Percentiles rank a stretch among this genome's conserved stretches.
These are phyloP conservation scores for Potamarius usumacintae DNA, from an alignment of 2,113 vertebrate species.

Conservation along the genomic window DNA sequence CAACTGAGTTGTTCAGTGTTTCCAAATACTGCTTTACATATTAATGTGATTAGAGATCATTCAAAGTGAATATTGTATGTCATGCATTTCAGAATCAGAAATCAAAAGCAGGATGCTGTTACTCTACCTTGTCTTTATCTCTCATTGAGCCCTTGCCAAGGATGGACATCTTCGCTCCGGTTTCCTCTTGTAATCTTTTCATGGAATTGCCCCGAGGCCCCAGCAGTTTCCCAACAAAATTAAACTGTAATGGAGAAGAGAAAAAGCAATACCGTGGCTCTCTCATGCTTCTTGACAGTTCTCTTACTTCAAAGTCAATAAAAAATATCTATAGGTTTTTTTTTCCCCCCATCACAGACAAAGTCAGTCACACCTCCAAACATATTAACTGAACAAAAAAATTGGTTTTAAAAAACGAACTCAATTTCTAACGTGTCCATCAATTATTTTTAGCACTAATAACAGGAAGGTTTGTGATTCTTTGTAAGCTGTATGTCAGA, in stretches of 20 bases:
- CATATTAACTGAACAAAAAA: not conserved
- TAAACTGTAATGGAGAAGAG: slow-evolving; percentile 82
- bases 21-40: not conserved
- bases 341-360: slow-evolving; percentile 18
- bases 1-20: not conserved
- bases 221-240: slow-evolving; percentile 98
- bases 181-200: slow-evolving; percentile 98
- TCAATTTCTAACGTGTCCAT: not conserved
- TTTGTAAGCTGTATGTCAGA: not conserved
- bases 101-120: slow-evolving; percentile 8
- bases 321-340: slow-evolving; percentile 30
- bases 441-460: not conserved
- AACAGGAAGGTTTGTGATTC: not conserved
- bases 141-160: slow-evolving; percentile 98
- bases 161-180: slow-evolving; percentile 99
- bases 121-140: slow-evolving; percentile 94
- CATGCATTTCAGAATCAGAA: not conserved
- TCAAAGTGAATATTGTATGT: slow-evolving; percentile 4
- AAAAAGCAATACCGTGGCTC: slow-evolving; percentile 52
- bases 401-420: not conserved
- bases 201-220: slow-evolving; percentile 98
- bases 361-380: slow-evolving; percentile 10
- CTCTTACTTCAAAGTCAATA: slow-evolving; percentile 46
- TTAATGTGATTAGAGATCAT: not conserved
- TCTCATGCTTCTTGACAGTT: slow-evolving; percentile 32